These are phyloP conservation scores for Setipinna tenuifilis DNA, from an alignment of 2,797 vertebrate species.

Conservation along the genomic window DNA sequence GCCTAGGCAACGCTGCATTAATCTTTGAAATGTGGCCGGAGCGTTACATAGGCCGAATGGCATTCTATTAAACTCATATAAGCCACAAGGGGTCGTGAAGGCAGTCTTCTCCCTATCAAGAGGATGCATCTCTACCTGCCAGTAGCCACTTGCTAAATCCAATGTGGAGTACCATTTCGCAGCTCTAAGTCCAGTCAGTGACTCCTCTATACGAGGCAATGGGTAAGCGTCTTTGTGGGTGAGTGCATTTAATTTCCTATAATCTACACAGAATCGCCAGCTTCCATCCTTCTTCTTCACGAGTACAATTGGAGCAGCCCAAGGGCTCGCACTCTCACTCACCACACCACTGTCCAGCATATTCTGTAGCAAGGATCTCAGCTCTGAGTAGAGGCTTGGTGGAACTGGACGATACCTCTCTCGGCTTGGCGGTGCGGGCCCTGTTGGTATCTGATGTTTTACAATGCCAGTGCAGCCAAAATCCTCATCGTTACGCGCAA, in stretches of 20 bases:
- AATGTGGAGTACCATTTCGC: background rate
- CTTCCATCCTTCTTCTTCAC: background rate
- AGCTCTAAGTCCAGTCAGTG: background rate
- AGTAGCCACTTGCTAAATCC: background rate
- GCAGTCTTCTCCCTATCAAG: background rate
- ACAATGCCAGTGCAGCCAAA: too few species aligned
- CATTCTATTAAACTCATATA: too few species aligned
- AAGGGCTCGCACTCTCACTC: background rate
- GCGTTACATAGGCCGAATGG: too few species aligned
- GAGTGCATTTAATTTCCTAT: background rate
- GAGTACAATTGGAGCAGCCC: background rate
- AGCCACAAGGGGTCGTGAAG: slow-evolving; percentile 9
- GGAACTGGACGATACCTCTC: slow-evolving; percentile 25
- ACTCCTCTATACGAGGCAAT: background rate
- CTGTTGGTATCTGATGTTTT: background rate
- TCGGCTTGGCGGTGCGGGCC: background rate
- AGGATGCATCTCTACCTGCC: background rate
- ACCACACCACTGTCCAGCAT: slow-evolving; percentile 7
- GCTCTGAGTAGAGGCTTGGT: background rate
- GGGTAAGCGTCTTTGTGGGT: slow-evolving; percentile 36
- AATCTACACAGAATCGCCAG: too few species aligned
- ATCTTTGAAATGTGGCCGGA: too few species aligned
- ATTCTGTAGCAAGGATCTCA: background rate
- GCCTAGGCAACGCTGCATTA: background rate
- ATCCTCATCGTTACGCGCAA: background rate